Evolutionary conservation across 2,797 vertebrate genomes (phyloP).

Genomic region (Xiphorhynchus erythropygius): DNA sequence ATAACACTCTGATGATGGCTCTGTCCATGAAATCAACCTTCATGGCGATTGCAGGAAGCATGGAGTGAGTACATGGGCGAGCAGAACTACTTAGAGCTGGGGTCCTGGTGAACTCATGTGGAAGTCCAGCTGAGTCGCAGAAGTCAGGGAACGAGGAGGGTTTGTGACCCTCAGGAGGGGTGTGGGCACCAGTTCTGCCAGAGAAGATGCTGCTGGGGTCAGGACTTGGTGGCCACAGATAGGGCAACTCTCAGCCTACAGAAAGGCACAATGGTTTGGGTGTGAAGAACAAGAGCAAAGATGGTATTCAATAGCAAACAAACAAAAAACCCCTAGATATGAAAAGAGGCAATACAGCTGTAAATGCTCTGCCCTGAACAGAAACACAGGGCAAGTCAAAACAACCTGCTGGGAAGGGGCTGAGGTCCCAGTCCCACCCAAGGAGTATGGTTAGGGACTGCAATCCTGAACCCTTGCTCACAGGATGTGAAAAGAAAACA

Average conservation of each 20-base stretch:
- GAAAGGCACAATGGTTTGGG: background rate
- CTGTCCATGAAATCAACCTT: background rate
- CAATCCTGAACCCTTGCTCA: fast-evolving
- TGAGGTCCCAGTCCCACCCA: background rate
- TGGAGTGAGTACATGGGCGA: background rate
- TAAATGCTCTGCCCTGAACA: background rate
- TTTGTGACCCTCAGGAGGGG: background rate
- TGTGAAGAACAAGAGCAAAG: background rate
- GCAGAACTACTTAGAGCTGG: background rate
- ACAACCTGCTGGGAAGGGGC: background rate
- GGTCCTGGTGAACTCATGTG: fast-evolving
- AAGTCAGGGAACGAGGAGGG: background rate
- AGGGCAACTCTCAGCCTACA: background rate
- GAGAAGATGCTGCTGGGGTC: background rate
- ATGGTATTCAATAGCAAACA: background rate
- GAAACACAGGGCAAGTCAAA: background rate
- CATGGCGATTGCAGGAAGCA: background rate
- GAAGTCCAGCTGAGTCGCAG: background rate
- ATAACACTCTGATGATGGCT: background rate
- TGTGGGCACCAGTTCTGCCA: fast-evolving
- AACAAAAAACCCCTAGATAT: background rate
- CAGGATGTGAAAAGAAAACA: background rate
- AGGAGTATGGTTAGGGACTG: fast-evolving
- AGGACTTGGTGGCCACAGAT: background rate
- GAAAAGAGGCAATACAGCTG: background rate